phyloP scores from a whole-genome alignment of 2,113 vertebrate genomes.

The Pseudorectes ferrugineus region DNA sequence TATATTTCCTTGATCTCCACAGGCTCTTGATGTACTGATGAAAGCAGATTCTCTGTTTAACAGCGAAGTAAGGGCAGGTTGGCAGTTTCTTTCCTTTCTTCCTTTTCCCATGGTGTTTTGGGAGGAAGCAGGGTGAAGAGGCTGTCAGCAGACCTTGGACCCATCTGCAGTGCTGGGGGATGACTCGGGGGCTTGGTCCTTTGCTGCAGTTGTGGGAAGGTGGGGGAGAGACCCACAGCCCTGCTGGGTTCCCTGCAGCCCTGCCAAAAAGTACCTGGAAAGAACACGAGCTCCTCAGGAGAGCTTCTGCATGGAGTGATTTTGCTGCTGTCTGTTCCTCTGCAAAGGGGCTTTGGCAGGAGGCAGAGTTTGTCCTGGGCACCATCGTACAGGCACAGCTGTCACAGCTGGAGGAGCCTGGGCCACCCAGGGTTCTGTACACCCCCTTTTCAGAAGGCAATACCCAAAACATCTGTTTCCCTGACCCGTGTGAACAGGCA shows the following conservation, averaged over 20 bases:
- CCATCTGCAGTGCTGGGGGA: background rate
- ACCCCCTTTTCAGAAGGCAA: background rate
- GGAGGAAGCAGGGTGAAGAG: background rate
- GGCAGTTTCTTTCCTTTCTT: background rate
- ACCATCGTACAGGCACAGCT: background rate
- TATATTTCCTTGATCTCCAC: background rate
- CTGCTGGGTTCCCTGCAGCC: background rate
- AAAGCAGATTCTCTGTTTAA: background rate
- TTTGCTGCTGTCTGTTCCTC: background rate
- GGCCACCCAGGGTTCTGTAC: background rate
- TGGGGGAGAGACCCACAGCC: background rate
- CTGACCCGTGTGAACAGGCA: background rate
- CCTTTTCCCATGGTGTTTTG: background rate
- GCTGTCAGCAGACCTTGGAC: background rate
- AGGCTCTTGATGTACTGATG: background rate
- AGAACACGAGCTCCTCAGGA: rapidly evolving
- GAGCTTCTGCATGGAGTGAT: background rate
- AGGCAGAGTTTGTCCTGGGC: background rate
- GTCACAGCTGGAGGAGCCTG: background rate
- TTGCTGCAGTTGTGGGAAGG: rapidly evolving
- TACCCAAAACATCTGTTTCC: background rate
- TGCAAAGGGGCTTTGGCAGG: background rate
- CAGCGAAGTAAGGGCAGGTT: background rate
- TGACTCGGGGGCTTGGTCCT: rapidly evolving
- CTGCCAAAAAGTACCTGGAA: background rate